phyloP scores from a whole-genome alignment of 2,888 invertebrate genomes.

The Iselma pallidipennis region DNA sequence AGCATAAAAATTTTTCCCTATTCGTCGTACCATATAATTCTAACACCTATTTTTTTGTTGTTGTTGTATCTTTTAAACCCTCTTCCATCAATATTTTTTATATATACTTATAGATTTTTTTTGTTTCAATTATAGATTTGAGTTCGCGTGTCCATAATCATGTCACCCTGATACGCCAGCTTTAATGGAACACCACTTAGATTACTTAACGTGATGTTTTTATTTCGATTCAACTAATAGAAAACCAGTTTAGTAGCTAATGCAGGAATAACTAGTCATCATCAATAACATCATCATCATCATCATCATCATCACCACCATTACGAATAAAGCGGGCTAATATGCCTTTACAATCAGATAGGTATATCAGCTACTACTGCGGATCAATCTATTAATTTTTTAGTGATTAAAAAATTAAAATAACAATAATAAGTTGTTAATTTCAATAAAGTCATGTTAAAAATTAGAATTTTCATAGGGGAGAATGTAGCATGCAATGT shows the following conservation, averaged over 20 bases:
- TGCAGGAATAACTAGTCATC: slow-evolving; percentile 35
- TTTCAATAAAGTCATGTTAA: too few species aligned
- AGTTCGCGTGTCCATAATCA: slow-evolving; percentile 49
- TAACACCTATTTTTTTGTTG: too few species aligned
- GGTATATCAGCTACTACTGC: too few species aligned
- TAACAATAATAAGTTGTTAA: too few species aligned
- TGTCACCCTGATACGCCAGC: slow-evolving; percentile 49
- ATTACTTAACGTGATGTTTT: slow-evolving; percentile 53
- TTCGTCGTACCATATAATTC: slow-evolving; percentile 9
- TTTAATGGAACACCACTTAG: slow-evolving; percentile 55
- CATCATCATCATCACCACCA: slow-evolving; percentile 10
- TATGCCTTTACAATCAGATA: too few species aligned
- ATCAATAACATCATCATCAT: slow-evolving; percentile 18
- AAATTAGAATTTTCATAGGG: too few species aligned
- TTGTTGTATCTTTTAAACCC: too few species aligned
- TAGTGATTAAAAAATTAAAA: too few species aligned
- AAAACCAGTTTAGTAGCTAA: slow-evolving; percentile 38
- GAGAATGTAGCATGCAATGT: too few species aligned
- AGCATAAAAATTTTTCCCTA: neutral
- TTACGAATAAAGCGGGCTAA: too few species aligned
- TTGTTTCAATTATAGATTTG: slow-evolving; percentile 1
- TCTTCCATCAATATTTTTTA: slow-evolving; percentile 15
- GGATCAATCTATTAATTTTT: too few species aligned
- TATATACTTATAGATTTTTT: slow-evolving; percentile 7
- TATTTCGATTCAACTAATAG: slow-evolving; percentile 50